Evolutionary conservation across 1,140 invertebrate genomes (phyloP).

Genomic region (Augochlora pura): DNA sequence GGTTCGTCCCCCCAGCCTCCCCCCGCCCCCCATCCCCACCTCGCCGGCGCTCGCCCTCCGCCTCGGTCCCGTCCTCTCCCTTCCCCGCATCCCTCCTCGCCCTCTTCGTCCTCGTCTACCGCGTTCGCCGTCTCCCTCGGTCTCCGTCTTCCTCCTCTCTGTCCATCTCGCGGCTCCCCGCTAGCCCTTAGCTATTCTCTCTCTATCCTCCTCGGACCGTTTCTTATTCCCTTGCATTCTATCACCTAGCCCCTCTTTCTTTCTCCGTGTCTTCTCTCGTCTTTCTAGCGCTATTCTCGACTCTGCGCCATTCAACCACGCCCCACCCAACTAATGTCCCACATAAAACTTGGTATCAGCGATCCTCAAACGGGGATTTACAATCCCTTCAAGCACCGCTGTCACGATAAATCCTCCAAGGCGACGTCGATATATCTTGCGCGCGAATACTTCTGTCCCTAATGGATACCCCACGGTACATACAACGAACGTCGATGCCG

Average conservation of each 20-base stretch:
- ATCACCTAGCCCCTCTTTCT: slow-evolving; percentile 58
- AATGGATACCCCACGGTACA: slow-evolving; percentile 76
- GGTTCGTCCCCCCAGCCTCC: background rate
- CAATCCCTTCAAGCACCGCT: slow-evolving; percentile 80
- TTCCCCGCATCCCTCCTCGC: no score
- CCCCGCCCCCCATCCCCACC: no score
- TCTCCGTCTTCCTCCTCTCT: no score
- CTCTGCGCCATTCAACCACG: slow-evolving; percentile 78
- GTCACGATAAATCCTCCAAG: slow-evolving; percentile 78
- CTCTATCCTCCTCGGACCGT: slow-evolving; percentile 6
- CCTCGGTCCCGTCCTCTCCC: no score
- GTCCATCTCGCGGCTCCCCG: slow-evolving; percentile 21
- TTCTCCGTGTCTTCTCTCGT: slow-evolving; percentile 54
- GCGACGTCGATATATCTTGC: slow-evolving; percentile 77
- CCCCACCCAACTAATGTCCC: slow-evolving; percentile 80
- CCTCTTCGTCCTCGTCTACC: no score
- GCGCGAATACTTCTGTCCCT: slow-evolving; percentile 79
- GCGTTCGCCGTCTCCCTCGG: no score
- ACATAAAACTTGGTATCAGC: slow-evolving; percentile 82
- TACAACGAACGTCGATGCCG: slow-evolving; percentile 60
- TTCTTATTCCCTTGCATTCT: slow-evolving; percentile 76
- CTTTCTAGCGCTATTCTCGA: slow-evolving; percentile 72
- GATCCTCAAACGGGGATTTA: slow-evolving; percentile 81
- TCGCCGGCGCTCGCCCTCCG: no score
- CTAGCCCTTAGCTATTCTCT: slow-evolving; percentile 5